phyloP scores from a whole-genome alignment of 2,888 invertebrate species.

The Uloborus plumipes region DNA sequence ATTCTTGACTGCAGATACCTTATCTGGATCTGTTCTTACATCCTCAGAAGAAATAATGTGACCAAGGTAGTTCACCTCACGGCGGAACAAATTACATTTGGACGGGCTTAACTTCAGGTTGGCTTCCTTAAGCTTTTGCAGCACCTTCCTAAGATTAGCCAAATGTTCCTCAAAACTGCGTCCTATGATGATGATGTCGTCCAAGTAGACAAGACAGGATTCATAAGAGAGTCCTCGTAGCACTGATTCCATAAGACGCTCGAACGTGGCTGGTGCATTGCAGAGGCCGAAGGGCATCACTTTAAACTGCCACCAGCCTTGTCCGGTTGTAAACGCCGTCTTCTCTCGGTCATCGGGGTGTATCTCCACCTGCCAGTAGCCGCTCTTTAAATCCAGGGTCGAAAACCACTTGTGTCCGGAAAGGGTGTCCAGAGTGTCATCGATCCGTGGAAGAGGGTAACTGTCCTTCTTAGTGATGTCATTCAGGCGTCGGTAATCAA shows the following conservation, averaged over 20 bases:
- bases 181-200: constrained; percentile 7
- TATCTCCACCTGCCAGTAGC: too few relatives aligned
- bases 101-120: too few relatives aligned
- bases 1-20: not conserved
- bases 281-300: not conserved
- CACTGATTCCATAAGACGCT: not conserved
- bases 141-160: not conserved
- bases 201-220: constrained; percentile 6
- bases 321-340: too few relatives aligned
- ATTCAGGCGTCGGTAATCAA: not conserved
- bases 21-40: constrained; percentile 2
- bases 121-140: not conserved
- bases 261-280: too few relatives aligned
- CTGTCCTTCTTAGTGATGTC: constrained; percentile 12
- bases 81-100: too few relatives aligned
- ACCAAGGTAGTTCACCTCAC: too few relatives aligned
- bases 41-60: constrained; percentile 1
- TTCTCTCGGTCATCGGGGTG: too few relatives aligned
- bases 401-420: too few relatives aligned
- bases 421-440: not conserved
- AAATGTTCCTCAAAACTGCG: constrained; percentile 2
- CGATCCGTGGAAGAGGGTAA: not conserved
- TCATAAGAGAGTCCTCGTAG: not conserved
- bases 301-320: too few relatives aligned
- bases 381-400: too few relatives aligned